Evolutionary conservation across 2,797 vertebrate genomes (phyloP).

Genomic region (Trematomus bernacchii): DNA sequence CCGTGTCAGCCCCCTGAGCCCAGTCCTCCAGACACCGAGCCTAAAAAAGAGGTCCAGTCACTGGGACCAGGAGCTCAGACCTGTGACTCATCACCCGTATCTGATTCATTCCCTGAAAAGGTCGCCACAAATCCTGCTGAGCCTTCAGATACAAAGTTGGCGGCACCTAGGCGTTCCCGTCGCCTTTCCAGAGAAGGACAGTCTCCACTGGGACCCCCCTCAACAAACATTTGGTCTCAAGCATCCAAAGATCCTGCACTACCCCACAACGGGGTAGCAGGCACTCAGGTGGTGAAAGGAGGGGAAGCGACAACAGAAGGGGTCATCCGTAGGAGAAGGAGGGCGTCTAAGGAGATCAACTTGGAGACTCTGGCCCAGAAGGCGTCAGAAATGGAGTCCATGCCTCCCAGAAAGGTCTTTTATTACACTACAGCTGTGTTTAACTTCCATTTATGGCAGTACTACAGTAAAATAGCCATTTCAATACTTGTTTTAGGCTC

Average conservation of each 20-base stretch:
- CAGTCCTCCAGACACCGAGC: slow-evolving; percentile 17
- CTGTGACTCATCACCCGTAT: background rate
- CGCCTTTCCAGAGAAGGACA: slow-evolving; percentile 87
- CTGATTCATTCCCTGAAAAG: slow-evolving; percentile 37
- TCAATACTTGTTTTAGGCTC: background rate
- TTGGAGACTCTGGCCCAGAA: slow-evolving; percentile 93
- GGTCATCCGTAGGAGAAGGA: slow-evolving; percentile 90
- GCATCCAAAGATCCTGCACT: slow-evolving; percentile 60
- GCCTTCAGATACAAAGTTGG: slow-evolving; percentile 27
- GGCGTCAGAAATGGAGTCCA: slow-evolving; percentile 91
- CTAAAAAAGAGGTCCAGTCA: slow-evolving; percentile 53
- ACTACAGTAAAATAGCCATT: background rate
- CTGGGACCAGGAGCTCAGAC: slow-evolving; percentile 30
- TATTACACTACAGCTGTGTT: background rate
- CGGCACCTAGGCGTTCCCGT: slow-evolving; percentile 91
- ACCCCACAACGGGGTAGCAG: slow-evolving; percentile 71
- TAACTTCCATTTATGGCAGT: background rate
- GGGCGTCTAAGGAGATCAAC: slow-evolving; percentile 93
- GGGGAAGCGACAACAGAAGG: slow-evolving; percentile 85
- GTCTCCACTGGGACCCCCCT: slow-evolving; percentile 82
- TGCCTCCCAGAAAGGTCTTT: slow-evolving; percentile 75
- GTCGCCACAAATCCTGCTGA: slow-evolving; percentile 24
- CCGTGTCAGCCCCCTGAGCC: slow-evolving; percentile 62
- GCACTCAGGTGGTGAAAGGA: slow-evolving; percentile 56
- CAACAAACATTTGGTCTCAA: slow-evolving; percentile 75